Conservation (phyloP, 2,797 vertebrate genomes). For the Anabas testudineus region DNA sequence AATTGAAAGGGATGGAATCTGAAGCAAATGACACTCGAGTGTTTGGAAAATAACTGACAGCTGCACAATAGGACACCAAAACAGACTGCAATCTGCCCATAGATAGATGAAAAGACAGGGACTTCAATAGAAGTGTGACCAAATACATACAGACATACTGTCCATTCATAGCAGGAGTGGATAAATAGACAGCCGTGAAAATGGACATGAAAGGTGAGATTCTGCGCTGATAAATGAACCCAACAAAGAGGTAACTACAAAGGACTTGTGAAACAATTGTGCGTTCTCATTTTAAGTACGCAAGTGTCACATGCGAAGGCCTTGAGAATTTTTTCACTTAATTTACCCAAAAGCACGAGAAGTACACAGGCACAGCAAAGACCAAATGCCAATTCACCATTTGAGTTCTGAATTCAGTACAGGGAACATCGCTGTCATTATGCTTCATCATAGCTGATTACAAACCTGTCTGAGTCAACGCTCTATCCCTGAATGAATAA, state of each 20-base stretch:
- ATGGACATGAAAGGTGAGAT: slow-evolving; percentile 74
- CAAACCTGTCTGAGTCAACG: slow-evolving; percentile 36
- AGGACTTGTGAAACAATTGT: slow-evolving; percentile 60
- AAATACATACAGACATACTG: slow-evolving; percentile 78
- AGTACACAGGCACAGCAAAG: slow-evolving; percentile 17
- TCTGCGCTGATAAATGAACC: slow-evolving; percentile 63
- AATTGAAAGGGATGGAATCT: slow-evolving; percentile 79
- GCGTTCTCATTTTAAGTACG: slow-evolving; percentile 29
- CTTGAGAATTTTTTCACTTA: slow-evolving; percentile 17
- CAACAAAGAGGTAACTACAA: slow-evolving; percentile 63
- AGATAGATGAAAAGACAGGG: slow-evolving; percentile 70
- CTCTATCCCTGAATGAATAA: slow-evolving; percentile 15
- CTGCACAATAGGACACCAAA: slow-evolving; percentile 80
- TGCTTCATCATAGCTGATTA: slow-evolving; percentile 10
- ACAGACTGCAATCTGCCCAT: slow-evolving; percentile 77
- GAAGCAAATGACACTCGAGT: slow-evolving; percentile 80
- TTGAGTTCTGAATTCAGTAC: slow-evolving; percentile 4
- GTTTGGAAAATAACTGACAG: slow-evolving; percentile 82
- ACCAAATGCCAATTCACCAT: slow-evolving; percentile 8
- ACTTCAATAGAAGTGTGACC: slow-evolving; percentile 72
- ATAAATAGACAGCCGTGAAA: slow-evolving; percentile 76
- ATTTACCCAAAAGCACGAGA: slow-evolving; percentile 14
- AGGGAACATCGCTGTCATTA: background rate
- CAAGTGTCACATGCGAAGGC: background rate
- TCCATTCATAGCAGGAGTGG: slow-evolving; percentile 68